These are phyloP conservation scores for Leiothrix lutea DNA, from an alignment of 2,113 vertebrate species.

Conservation along the genomic window DNA sequence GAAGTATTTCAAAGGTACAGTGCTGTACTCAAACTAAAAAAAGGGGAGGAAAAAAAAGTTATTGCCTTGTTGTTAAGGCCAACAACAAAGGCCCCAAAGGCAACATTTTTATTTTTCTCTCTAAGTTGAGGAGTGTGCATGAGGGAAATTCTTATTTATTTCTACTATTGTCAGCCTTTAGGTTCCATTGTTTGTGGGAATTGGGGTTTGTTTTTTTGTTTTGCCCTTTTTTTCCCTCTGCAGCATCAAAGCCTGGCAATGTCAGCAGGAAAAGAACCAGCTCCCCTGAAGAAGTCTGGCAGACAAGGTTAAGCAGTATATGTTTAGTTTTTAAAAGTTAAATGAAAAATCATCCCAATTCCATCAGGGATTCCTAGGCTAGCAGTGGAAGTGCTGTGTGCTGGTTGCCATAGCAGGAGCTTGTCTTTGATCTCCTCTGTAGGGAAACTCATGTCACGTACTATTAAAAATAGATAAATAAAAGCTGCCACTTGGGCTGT, in stretches of 20 bases:
- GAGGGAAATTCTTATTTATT: not conserved
- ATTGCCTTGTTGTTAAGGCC: not conserved
- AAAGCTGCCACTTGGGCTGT: not conserved
- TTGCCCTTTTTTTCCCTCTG: not conserved
- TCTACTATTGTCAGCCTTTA: not conserved
- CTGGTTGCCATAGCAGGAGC: not conserved
- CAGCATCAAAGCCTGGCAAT: not conserved
- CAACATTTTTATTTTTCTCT: not conserved
- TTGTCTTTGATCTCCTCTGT: not conserved
- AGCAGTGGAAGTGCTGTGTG: not conserved
- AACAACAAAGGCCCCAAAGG: not conserved
- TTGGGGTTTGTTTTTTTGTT: not conserved
- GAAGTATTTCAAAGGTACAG: not conserved
- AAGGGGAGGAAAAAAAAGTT: fast-evolving
- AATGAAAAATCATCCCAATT: not conserved
- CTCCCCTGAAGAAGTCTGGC: not conserved
- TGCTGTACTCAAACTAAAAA: not conserved
- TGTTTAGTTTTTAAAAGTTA: not conserved
- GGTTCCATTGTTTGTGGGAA: not conserved
- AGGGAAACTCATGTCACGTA: not conserved
- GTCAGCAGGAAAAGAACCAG: not conserved
- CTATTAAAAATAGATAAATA: not conserved
- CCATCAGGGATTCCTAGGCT: not conserved
- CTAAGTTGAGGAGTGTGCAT: not conserved
- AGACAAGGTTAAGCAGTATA: not conserved